These are phyloP conservation scores for Carlito syrichta DNA, from an alignment of 2,113 vertebrate species.

Conservation along the genomic window DNA sequence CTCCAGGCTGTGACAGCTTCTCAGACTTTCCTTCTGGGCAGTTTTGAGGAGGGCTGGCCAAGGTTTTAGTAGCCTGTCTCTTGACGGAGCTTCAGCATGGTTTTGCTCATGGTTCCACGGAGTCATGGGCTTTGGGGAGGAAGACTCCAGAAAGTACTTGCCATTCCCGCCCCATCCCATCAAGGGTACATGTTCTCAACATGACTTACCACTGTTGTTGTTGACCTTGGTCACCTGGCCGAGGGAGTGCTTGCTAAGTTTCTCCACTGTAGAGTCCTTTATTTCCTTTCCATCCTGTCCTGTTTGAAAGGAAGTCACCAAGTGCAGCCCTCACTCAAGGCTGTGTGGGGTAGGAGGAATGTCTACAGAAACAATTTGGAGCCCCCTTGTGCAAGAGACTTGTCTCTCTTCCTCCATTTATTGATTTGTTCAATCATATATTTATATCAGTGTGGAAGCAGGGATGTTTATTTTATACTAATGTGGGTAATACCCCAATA, in stretches of 20 bases:
- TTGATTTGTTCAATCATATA: not conserved
- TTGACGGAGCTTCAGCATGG: fast-evolving
- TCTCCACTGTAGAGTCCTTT: fast-evolving
- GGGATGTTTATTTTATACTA: fast-evolving
- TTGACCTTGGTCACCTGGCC: not conserved
- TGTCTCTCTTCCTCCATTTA: not conserved
- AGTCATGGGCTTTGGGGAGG: fast-evolving
- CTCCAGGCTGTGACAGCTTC: not conserved
- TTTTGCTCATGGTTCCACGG: not conserved
- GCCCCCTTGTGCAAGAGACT: fast-evolving
- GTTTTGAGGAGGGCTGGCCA: not conserved
- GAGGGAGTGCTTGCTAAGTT: fast-evolving
- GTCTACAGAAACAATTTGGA: fast-evolving
- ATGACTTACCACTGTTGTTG: fast-evolving
- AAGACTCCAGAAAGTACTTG: not conserved
- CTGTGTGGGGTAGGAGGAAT: fast-evolving
- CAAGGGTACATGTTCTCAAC: not conserved
- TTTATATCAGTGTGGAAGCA: fast-evolving
- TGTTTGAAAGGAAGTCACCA: fast-evolving
- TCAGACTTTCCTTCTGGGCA: not conserved
- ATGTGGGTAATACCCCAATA: fast-evolving
- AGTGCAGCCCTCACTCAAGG: fast-evolving
- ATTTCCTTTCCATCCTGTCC: fast-evolving
- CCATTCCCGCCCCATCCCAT: too few species aligned
- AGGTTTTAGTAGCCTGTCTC: fast-evolving